These are phyloP conservation scores for Teleogryllus occipitalis DNA, from an alignment of 1,140 invertebrate genomes.

Conservation along the genomic window DNA sequence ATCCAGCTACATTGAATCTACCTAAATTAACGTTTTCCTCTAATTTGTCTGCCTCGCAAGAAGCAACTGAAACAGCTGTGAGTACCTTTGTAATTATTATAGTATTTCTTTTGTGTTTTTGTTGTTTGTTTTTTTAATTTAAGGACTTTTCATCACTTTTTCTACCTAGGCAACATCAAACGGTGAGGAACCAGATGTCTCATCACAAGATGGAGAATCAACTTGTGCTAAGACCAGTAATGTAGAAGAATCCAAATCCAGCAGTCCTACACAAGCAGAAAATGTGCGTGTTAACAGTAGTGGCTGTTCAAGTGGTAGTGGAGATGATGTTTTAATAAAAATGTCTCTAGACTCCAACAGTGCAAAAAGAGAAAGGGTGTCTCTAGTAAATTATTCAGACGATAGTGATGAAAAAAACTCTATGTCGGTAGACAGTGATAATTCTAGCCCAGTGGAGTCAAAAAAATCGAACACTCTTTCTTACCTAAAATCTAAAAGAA, in stretches of 20 bases:
- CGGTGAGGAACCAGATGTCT: background rate
- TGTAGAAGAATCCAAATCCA: background rate
- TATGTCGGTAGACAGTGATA: constrained; percentile 1
- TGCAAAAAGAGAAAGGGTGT: background rate
- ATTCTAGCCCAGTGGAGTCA: background rate
- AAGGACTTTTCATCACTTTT: too few relatives aligned
- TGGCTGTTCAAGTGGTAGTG: background rate
- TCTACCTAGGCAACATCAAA: too few relatives aligned
- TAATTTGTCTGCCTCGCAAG: too few relatives aligned
- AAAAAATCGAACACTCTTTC: constrained; percentile 8
- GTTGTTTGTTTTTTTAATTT: too few relatives aligned
- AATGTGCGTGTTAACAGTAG: background rate
- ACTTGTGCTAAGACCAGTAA: background rate
- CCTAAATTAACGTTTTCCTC: constrained; percentile 35
- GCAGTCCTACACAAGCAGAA: background rate
- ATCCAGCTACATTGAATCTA: constrained; percentile 33
- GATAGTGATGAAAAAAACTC: constrained; percentile 1
- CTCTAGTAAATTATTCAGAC: constrained; percentile 8
- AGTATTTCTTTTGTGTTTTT: too few relatives aligned
- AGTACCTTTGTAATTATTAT: too few relatives aligned
- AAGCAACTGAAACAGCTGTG: too few relatives aligned
- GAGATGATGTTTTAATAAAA: background rate
- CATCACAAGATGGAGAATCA: background rate
- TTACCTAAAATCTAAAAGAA: constrained; percentile 12
- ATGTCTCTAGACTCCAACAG: background rate